Base-by-base conservation (phyloP, 1,140 invertebrate genomes). In the Panulirus ornatus region DNA sequence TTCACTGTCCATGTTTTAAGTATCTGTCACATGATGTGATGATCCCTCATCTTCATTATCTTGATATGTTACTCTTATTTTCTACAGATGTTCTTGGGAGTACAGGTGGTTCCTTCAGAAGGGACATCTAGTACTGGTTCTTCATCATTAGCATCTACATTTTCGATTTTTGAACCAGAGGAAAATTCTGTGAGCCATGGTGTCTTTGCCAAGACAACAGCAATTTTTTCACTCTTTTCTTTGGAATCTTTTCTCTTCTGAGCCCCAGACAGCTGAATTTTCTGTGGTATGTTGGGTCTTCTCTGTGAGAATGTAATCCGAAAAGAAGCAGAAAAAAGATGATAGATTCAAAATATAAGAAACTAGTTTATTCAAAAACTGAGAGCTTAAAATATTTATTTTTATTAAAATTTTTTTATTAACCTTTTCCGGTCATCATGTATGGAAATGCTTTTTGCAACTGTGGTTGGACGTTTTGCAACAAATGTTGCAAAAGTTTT, bases 91-190 rank as follows among this genome's bases (percentile, higher is more conserved):
- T 30, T 30, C 70, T 71, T 71, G 22, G 70, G 27, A 71, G n/a
- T 71, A 27, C 70, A 71, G 70, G 27, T 30, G 36, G 70, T 27
- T 71, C 27, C 70, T 71, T n/a, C 70, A 71, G 70, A 71, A 71
- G 27, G n/a, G 30, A 71, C 70, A 71, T 71, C 70, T 71, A 27
- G 70, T 71, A 71, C 70, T 71, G 70, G 70, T 38, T 36, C 70
- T 38, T 71, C 70, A 71, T 71, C n/a, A 71, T 27, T 71, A 36
- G 0, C 5, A 2, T 71, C 63, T n/a, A 36, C n/a, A 11, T 71
- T 38, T 36, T 71, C 36, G 11, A 9, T 1, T 8, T 30, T 11
- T 5, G 30, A 71, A 38, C 3, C 30, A 71, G n/a, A n/a, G n/a
- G n/a, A 70, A 70, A 70, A 70, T 70, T 70, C 63, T 16, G 63